Evolutionary conservation across 2,797 vertebrate species (phyloP).

Genomic region (Petrocephalus schoutedeni): DNA sequence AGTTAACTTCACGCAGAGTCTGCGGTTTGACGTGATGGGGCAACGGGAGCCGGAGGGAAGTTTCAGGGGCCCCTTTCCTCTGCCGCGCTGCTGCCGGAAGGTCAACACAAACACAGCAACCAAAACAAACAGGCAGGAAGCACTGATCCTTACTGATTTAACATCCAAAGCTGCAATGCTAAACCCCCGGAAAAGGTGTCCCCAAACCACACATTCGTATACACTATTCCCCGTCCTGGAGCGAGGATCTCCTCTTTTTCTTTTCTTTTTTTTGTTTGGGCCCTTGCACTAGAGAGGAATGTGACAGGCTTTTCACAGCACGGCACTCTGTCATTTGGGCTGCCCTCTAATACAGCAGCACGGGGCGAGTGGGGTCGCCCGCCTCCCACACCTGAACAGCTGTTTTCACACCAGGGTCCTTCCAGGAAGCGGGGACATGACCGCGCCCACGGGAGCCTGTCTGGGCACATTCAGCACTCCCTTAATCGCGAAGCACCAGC

Average conservation of each 20-base stretch:
- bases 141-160: constrained; percentile 22
- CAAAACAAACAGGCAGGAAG: constrained; percentile 36
- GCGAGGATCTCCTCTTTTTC: constrained; percentile 51
- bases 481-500: background rate
- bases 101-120: constrained; percentile 56
- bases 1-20: background rate
- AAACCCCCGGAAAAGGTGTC: constrained; percentile 49
- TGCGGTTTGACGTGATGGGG: background rate
- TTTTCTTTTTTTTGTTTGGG: constrained; percentile 57
- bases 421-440: background rate
- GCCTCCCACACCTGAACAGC: constrained; percentile 58
- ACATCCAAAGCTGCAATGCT: constrained; percentile 41
- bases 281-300: constrained; percentile 70
- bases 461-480: background rate
- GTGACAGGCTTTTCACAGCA: constrained; percentile 66
- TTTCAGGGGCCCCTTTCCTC: background rate
- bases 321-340: constrained; percentile 70
- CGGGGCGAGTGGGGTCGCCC: background rate
- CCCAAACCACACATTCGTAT: constrained; percentile 43
- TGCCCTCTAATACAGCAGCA: constrained; percentile 66
- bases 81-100: constrained; percentile 24
- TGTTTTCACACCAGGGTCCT: constrained; percentile 44
- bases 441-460: background rate
- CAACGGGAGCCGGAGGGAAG: background rate
- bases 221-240: constrained; percentile 51